A percentile compares a stretch with the other conserved stretches of the same genome.
Conservation (phyloP, 64 coral and sea anemone species). For the Cladopsammia gracilis region DNA sequence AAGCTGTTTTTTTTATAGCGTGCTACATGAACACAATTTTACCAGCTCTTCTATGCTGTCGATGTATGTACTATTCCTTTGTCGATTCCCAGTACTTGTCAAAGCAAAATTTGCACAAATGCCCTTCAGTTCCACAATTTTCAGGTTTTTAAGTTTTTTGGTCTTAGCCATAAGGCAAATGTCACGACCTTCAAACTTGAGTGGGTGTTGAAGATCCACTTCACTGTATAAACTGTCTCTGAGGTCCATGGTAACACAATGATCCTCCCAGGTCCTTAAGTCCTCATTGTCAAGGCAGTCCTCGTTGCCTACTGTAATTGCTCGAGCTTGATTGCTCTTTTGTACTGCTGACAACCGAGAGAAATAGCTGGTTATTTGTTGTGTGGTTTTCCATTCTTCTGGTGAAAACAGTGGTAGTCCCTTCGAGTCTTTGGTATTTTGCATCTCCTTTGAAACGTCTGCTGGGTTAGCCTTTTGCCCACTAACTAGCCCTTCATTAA, state of each 20-base stretch:
- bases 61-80: conserved; percentile 7
- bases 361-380: conserved; percentile 40
- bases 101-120: conserved; percentile 10
- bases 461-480: conserved; percentile 38
- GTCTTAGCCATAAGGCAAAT: conserved; percentile 17
- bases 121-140: conserved; percentile 34
- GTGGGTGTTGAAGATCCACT: conserved; percentile 25
- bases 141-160: conserved; percentile 6
- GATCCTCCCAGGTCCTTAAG: conserved; percentile 7
- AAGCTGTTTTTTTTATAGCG: not conserved
- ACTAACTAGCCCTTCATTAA: conserved; percentile 1
- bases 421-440: not conserved
- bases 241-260: not conserved
- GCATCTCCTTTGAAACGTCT: conserved; percentile 40
- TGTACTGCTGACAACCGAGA: conserved; percentile 41
- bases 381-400: conserved; percentile 60
- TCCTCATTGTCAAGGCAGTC: conserved; percentile 19
- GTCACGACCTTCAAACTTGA: conserved; percentile 4
- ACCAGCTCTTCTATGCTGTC: conserved; percentile 22
- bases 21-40: conserved; percentile 36
- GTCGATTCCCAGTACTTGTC: not conserved
- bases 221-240: not conserved
- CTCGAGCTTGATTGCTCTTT: not conserved
- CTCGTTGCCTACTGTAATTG: not conserved
- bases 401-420: conserved; percentile 1